These are phyloP conservation scores for Atrina japonica DNA, from an alignment of 2,888 invertebrate genomes.

Conservation along the genomic window DNA sequence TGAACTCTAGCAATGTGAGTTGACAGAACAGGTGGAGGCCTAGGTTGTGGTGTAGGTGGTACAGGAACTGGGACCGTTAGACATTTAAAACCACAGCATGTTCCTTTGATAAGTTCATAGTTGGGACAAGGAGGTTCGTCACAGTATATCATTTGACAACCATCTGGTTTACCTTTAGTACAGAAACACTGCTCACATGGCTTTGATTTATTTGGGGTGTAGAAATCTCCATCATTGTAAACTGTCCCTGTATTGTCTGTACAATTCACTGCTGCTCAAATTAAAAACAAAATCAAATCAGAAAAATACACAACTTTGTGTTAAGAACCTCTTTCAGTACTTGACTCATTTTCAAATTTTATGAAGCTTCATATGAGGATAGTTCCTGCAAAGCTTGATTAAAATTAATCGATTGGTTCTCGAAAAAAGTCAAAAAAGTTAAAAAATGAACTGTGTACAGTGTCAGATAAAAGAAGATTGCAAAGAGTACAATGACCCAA, in stretches of 20 bases:
- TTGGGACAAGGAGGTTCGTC: constrained; percentile 48
- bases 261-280: constrained; percentile 12
- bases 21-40: background rate
- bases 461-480: no score
- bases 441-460: no score
- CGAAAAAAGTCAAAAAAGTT: no score
- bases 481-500: no score
- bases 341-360: no score
- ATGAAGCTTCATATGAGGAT: no score
- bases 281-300: background rate
- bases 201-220: constrained; percentile 12
- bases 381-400: no score
- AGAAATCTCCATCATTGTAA: constrained; percentile 12
- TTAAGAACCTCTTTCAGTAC: no score
- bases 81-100: constrained; percentile 53
- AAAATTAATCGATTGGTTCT: no score
- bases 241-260: constrained; percentile 17
- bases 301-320: background rate
- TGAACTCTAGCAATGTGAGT: constrained; percentile 55
- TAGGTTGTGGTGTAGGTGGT: background rate
- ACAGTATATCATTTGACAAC: constrained; percentile 41
- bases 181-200: constrained; percentile 48
- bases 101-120: constrained; percentile 43
- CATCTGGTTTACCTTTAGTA: constrained; percentile 5
- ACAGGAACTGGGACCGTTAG: no score